Evolutionary conservation across 2,888 invertebrate genomes (phyloP).

Genomic region (Exephanes ischioxanthus): DNA sequence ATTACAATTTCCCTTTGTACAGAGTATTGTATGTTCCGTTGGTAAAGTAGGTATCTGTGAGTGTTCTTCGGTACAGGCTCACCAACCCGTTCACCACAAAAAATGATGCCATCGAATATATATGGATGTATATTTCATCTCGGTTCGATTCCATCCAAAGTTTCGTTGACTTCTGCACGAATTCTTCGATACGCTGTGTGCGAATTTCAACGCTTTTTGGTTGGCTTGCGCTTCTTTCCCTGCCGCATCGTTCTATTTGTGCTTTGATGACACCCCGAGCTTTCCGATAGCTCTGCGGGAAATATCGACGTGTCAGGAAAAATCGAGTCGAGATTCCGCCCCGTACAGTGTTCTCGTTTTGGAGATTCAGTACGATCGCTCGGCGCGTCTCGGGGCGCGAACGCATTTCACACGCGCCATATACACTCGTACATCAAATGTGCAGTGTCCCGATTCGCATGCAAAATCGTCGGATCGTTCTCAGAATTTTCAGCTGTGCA

Average conservation of each 20-base stretch:
- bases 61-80: too few species aligned
- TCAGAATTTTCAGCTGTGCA: not conserved
- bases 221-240: slow-evolving; percentile 9
- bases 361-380: slow-evolving; percentile 45
- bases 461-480: not conserved
- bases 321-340: slow-evolving; percentile 60
- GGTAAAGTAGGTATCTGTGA: too few species aligned
- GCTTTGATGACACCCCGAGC: slow-evolving; percentile 25
- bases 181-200: not conserved
- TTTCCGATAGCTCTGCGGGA: slow-evolving; percentile 10
- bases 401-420: not conserved
- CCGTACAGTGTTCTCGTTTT: slow-evolving; percentile 40
- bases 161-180: not conserved
- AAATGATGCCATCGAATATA: too few species aligned
- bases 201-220: slow-evolving; percentile 25
- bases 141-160: not conserved
- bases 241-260: slow-evolving; percentile 11
- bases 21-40: too few species aligned
- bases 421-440: too few species aligned
- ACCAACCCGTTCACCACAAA: too few species aligned
- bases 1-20: too few species aligned
- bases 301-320: slow-evolving; percentile 60
- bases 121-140: too few species aligned
- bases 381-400: slow-evolving; percentile 1
- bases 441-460: not conserved